Base-by-base conservation (phyloP, 1,140 invertebrate genomes). In the Daktulosphaira vitifoliae region DNA sequence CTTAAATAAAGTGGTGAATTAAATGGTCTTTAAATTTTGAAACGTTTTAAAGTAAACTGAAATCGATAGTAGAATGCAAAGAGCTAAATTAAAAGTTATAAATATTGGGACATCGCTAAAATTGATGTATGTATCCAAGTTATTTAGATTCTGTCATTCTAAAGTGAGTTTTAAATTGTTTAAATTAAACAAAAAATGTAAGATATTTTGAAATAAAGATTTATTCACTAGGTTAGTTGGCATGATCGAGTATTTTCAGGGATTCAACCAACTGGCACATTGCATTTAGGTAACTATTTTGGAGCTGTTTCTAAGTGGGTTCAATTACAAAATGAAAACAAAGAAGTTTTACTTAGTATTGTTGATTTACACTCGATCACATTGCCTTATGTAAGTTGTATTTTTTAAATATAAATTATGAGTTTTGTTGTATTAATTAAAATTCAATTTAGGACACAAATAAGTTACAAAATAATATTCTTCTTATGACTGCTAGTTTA, bases 201-300 rank as follows among this genome's bases (percentile, higher is more conserved):
- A 33, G n/a, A n/a, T n/a, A n/a, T n/a, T n/a, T n/a, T n/a, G n/a
- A n/a, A n/a, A 15, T 42, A 5, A 42, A 9, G 4, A 7, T 42
- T 48, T 16, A 38, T 37, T 50, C 26, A 49, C 3, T 38, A 62
- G 37, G 46, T 44, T 23, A 65, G 33, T 25, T 67, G 66, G 66
- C 48, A 62, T 0, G 49, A 65, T 2, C 65, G 66, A 66, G 65
- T 95, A 71, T 88, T 98, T 71, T 93, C 94, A 9, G 96, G 94
- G 13, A 89, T 99, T 72, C 96, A 99, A 76, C 96, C 96, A 2
- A 97, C 96, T 5, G 95, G 96, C 18, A 77, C 82, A 5, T 77
- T 96, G 46, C 96, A 99, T 77, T 78, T 99, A 50, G 96, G 96
- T 2, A 99, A 99, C 79, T 99, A 98, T 77, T 84, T 98, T 71